Percentiles rank a stretch among this genome's conserved stretches.
These are phyloP conservation scores for Sesia apiformis DNA, from an alignment of 2,888 invertebrate species.

Conservation along the genomic window DNA sequence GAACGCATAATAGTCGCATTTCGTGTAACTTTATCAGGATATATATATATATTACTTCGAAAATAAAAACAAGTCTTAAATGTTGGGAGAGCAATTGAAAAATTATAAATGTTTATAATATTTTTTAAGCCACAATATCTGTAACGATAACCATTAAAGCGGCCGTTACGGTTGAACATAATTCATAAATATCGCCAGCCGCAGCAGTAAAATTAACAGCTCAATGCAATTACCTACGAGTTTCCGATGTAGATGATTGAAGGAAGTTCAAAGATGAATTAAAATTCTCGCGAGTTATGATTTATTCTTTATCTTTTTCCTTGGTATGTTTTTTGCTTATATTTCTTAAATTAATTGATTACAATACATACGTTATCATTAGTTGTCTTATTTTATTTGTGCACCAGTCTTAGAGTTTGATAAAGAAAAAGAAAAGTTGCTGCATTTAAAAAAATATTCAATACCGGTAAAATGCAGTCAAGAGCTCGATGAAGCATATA, in stretches of 20 bases:
- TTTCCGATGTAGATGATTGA: not conserved
- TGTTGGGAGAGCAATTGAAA: not conserved
- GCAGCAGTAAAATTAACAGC: conserved; percentile 41
- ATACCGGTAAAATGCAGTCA: too few species aligned
- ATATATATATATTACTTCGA: not conserved
- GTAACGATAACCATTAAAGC: conserved; percentile 39
- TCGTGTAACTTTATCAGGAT: not conserved
- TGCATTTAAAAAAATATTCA: too few species aligned
- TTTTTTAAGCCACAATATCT: conserved; percentile 9
- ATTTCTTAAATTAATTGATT: too few species aligned
- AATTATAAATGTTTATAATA: too few species aligned
- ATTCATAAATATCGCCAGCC: conserved; percentile 29
- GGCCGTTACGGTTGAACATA: conserved; percentile 15
- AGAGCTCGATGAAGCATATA: too few species aligned
- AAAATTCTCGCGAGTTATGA: too few species aligned
- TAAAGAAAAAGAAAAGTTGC: too few species aligned
- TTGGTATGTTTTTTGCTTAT: too few species aligned
- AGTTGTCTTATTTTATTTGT: too few species aligned
- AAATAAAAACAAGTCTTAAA: not conserved
- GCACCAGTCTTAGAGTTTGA: too few species aligned
- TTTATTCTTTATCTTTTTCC: too few species aligned
- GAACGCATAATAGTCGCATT: not conserved
- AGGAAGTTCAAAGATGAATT: not conserved
- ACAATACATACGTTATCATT: too few species aligned
- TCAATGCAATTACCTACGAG: conserved; percentile 1